phyloP scores from a whole-genome alignment of 1,140 invertebrate genomes.

The Papilio aristodemus region DNA sequence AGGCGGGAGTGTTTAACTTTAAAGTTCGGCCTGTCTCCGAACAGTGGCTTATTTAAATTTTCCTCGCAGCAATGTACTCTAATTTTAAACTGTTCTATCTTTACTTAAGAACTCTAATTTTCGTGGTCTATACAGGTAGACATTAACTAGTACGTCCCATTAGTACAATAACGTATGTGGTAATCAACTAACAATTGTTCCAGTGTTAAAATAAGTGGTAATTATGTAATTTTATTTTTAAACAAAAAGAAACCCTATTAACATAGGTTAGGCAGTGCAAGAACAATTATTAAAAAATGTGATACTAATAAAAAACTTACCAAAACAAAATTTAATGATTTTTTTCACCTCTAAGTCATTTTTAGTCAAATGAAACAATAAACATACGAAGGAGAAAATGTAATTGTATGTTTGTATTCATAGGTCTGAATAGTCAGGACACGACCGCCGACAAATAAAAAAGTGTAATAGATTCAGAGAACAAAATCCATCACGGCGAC shows the following conservation, averaged over 20 bases:
- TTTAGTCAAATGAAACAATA: too few relatives aligned
- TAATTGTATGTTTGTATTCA: constrained; percentile 48
- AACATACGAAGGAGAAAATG: neutral
- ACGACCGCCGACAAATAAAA: constrained; percentile 57
- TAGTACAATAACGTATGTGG: too few relatives aligned
- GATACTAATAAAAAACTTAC: neutral
- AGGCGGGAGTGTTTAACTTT: constrained; percentile 48
- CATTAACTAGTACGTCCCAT: too few relatives aligned
- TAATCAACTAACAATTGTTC: too few relatives aligned
- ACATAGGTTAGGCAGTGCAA: too few relatives aligned
- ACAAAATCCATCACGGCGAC: constrained; percentile 71
- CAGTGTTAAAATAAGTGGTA: too few relatives aligned
- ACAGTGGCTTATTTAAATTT: constrained; percentile 37
- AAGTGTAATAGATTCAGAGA: constrained; percentile 70
- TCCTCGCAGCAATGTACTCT: constrained; percentile 24
- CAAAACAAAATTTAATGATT: too few relatives aligned
- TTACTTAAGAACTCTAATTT: constrained; percentile 32
- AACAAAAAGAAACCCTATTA: too few relatives aligned
- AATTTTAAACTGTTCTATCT: constrained; percentile 18
- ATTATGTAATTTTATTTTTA: neutral
- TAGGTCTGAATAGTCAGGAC: constrained; percentile 36
- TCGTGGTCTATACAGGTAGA: neutral
- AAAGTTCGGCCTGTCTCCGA: constrained; percentile 45
- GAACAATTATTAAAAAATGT: too few relatives aligned
- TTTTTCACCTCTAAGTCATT: neutral